These are phyloP conservation scores for Piezodorus guildinii DNA, from an alignment of 1,140 invertebrate species.

Conservation along the genomic window DNA sequence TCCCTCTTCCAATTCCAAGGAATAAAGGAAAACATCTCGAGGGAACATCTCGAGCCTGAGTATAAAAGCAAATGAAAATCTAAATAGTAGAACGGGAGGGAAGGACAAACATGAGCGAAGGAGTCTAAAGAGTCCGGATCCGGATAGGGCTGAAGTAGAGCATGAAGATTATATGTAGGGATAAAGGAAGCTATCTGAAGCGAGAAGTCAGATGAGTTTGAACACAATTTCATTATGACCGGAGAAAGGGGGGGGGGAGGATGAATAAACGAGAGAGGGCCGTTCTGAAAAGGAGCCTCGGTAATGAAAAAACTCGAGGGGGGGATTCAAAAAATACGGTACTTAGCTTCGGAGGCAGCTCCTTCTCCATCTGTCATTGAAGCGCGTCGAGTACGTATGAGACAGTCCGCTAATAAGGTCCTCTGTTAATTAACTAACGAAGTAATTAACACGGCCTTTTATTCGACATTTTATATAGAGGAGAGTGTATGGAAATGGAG, in stretches of 20 bases:
- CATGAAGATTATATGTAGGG: neutral
- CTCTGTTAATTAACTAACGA: slow-evolving; percentile 19
- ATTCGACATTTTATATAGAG: slow-evolving; percentile 16
- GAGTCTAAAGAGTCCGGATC: no score
- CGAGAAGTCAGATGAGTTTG: slow-evolving; percentile 16
- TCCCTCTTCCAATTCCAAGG: no score
- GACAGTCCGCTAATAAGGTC: neutral
- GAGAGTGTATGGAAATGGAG: no score
- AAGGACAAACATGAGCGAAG: no score
- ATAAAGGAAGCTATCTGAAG: slow-evolving; percentile 21
- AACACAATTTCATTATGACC: slow-evolving; percentile 6
- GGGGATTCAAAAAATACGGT: no score
- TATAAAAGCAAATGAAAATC: no score
- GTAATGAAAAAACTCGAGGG: neutral
- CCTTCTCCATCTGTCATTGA: slow-evolving; percentile 10
- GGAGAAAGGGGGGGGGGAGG: neutral
- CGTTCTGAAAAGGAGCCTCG: neutral
- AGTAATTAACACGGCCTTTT: slow-evolving; percentile 15
- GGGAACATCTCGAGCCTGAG: no score
- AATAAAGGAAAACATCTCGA: no score
- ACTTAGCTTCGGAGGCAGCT: neutral
- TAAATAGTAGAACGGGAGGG: no score
- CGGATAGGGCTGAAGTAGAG: neutral
- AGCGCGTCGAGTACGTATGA: slow-evolving; percentile 10
- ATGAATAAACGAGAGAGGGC: neutral